Percentiles rank a stretch among this genome's conserved stretches.
Conservation (phyloP, 2,888 invertebrate species). For the Noctua fimbriata region DNA sequence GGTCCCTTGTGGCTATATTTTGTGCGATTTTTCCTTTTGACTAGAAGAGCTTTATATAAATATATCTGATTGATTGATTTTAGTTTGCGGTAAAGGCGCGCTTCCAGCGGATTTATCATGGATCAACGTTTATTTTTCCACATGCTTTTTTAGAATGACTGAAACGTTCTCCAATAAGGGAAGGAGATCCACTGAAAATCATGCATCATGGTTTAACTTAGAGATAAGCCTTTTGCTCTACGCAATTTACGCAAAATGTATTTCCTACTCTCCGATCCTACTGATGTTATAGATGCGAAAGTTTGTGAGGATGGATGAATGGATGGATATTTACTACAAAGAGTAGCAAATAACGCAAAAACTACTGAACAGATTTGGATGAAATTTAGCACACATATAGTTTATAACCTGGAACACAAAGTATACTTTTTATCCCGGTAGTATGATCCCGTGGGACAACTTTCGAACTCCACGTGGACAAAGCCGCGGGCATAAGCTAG, state of each 20-base stretch:
- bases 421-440: too few species aligned
- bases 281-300: too few species aligned
- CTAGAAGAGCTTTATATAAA: slow-evolving; percentile 30
- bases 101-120: background rate
- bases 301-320: too few species aligned
- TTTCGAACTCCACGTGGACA: too few species aligned
- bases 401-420: too few species aligned
- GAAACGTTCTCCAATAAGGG: background rate
- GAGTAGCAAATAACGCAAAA: too few species aligned
- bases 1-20: slow-evolving; percentile 60
- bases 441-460: too few species aligned
- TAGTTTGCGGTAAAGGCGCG: slow-evolving; percentile 7
- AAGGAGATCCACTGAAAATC: background rate
- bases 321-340: too few species aligned
- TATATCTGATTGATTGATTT: slow-evolving; percentile 40
- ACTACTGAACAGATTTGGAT: too few species aligned
- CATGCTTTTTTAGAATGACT: background rate
- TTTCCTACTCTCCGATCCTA: background rate
- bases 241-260: background rate
- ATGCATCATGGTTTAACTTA: background rate
- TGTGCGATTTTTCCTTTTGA: slow-evolving; percentile 60
- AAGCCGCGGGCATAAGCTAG: too few species aligned
- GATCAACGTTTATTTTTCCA: background rate
- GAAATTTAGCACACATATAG: too few species aligned
- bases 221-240: background rate